Percentiles rank a stretch among this genome's conserved stretches.
These are phyloP conservation scores for Saccostrea cuccullata DNA, from an alignment of 1,140 invertebrate genomes.

Conservation along the genomic window DNA sequence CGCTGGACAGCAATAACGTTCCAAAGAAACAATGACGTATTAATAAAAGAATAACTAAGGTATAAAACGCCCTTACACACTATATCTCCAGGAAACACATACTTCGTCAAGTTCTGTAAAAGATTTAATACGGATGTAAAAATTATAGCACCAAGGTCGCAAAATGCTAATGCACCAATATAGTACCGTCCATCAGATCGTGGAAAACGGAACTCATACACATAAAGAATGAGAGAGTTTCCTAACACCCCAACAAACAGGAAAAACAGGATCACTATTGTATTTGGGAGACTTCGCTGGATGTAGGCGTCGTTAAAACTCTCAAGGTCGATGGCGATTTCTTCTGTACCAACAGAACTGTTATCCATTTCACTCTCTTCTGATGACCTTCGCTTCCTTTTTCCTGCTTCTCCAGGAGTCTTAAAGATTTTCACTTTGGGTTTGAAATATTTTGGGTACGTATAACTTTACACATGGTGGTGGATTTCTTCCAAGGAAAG, in stretches of 20 bases:
- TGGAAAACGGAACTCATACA: slow-evolving; percentile 4
- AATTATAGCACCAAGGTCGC: neutral
- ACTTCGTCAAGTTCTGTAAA: neutral
- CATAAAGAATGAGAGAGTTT: neutral
- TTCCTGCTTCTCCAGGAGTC: too few species aligned
- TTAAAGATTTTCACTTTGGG: too few species aligned
- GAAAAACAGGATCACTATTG: neutral
- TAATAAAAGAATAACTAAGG: neutral
- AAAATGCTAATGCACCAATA: neutral
- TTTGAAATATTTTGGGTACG: too few species aligned
- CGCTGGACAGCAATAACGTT: neutral
- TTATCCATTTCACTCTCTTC: too few species aligned
- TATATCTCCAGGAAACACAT: neutral
- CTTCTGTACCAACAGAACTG: too few species aligned
- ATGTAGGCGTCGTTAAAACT: neutral
- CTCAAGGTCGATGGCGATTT: too few species aligned
- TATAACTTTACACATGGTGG: too few species aligned
- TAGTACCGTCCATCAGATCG: neutral
- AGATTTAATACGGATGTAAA: neutral
- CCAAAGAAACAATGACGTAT: slow-evolving; percentile 11
- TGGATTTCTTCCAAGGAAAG: too few species aligned
- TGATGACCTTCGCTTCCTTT: too few species aligned
- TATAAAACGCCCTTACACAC: neutral
- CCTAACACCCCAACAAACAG: neutral
- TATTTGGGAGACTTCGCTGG: neutral